Conservation (phyloP, 2,888 invertebrate species). For the Trypoxylon attenuatum region DNA sequence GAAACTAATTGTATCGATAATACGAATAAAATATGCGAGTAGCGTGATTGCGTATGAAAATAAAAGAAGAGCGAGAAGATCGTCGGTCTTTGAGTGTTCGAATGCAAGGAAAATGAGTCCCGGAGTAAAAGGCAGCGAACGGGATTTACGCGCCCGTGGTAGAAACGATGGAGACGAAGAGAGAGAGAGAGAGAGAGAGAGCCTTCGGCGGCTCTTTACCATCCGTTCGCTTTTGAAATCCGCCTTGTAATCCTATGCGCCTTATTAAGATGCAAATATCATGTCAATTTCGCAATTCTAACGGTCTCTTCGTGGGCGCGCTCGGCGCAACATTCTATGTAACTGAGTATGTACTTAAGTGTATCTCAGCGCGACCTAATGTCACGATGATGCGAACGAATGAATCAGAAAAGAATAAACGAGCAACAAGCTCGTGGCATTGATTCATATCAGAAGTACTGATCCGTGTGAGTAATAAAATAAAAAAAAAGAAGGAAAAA, state of each 20-base stretch:
- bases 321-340: too few species aligned
- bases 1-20: conserved; percentile 30
- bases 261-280: conserved; percentile 62
- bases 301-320: conserved; percentile 35
- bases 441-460: too few species aligned
- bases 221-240: conserved; percentile 25
- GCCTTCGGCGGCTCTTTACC: too few species aligned
- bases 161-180: neutral
- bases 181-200: neutral
- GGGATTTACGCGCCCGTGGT: neutral
- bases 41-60: neutral
- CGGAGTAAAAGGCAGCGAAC: neutral
- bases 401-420: conserved; percentile 39
- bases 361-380: conserved; percentile 22
- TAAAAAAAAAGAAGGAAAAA: too few species aligned
- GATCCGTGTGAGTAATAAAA: too few species aligned
- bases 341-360: too few species aligned
- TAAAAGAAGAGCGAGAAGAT: too few species aligned
- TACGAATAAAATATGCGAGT: conserved; percentile 18
- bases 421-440: conserved; percentile 3
- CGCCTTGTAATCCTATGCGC: conserved; percentile 35
- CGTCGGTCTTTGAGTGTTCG: too few species aligned
- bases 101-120: conserved; percentile 12
- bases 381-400: conserved; percentile 41
- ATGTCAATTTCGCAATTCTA: conserved; percentile 54